Percentiles rank a stretch among this genome's conserved stretches.
Evolutionary conservation across 1,140 invertebrate genomes (phyloP).

Genomic region (Caerostris darwini): DNA sequence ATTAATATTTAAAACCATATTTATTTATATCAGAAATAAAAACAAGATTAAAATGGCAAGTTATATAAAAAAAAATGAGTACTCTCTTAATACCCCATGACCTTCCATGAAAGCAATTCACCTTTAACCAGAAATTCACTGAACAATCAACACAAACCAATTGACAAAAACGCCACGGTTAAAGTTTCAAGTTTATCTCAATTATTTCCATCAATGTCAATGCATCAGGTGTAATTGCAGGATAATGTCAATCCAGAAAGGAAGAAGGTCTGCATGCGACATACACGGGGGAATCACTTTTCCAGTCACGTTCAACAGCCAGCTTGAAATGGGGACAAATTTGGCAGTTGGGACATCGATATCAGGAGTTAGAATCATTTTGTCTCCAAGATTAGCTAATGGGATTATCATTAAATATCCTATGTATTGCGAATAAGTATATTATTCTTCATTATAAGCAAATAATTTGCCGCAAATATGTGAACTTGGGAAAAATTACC

Average conservation of each 20-base stretch:
- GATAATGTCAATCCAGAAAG: conserved; percentile 30
- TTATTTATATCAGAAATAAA: too few species aligned
- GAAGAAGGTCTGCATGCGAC: background rate
- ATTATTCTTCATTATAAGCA: too few species aligned
- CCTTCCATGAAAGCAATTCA: background rate
- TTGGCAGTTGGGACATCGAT: conserved; percentile 6
- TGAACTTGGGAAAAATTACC: too few species aligned
- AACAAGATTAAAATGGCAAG: too few species aligned
- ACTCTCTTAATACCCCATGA: background rate
- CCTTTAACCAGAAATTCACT: conserved; percentile 3
- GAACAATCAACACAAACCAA: background rate
- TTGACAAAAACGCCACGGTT: background rate
- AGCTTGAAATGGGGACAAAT: background rate
- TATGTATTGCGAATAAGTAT: background rate
- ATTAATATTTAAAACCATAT: too few species aligned
- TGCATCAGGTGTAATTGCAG: conserved; percentile 37
- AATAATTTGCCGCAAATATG: too few species aligned
- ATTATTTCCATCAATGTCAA: conserved; percentile 53
- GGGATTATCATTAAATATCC: background rate
- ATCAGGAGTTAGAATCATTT: background rate
- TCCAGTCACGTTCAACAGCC: conserved; percentile 47
- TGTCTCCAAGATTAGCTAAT: conserved; percentile 1
- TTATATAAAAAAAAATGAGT: too few species aligned
- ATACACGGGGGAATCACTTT: background rate
- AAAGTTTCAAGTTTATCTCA: conserved; percentile 48